Conservation (phyloP, 1,140 invertebrate species). For the Papilio xuthus region DNA sequence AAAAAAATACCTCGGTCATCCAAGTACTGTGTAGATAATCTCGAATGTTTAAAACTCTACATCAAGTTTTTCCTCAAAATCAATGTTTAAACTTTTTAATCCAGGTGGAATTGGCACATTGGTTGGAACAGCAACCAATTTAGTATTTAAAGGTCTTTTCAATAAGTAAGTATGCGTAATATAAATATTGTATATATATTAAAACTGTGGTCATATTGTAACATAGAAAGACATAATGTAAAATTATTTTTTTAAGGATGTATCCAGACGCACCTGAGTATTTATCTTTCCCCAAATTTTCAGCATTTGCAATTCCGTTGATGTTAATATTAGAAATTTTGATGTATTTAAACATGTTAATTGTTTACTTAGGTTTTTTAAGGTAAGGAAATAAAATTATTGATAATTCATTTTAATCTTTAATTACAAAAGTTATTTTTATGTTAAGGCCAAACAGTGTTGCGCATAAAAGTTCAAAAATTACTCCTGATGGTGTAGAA, state of each 20-base stretch:
- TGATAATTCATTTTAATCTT: too few species aligned
- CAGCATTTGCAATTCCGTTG: conserved; percentile 56
- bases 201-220: background rate
- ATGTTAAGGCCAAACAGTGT: conserved; percentile 79
- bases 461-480: conserved; percentile 77
- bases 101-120: conserved; percentile 91
- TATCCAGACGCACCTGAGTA: conserved; percentile 57
- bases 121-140: conserved; percentile 93
- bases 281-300: conserved; percentile 62
- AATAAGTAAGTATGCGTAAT: conserved; percentile 76
- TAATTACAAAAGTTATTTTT: background rate
- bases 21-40: too few species aligned
- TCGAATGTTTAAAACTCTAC: too few species aligned
- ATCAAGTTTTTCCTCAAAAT: too few species aligned
- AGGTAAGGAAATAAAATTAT: conserved; percentile 46
- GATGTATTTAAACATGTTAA: conserved; percentile 51
- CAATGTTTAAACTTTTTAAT: conserved; percentile 71
- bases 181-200: background rate
- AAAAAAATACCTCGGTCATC: too few species aligned
- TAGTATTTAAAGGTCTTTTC: conserved; percentile 90
- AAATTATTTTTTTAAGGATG: conserved; percentile 45
- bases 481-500: conserved; percentile 82
- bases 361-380: conserved; percentile 57
- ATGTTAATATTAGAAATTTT: conserved; percentile 53
- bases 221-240: background rate